Percentiles rank a stretch among this genome's conserved stretches.
Conservation (phyloP, 2,888 invertebrate genomes). For the Terebella lapidaria region DNA sequence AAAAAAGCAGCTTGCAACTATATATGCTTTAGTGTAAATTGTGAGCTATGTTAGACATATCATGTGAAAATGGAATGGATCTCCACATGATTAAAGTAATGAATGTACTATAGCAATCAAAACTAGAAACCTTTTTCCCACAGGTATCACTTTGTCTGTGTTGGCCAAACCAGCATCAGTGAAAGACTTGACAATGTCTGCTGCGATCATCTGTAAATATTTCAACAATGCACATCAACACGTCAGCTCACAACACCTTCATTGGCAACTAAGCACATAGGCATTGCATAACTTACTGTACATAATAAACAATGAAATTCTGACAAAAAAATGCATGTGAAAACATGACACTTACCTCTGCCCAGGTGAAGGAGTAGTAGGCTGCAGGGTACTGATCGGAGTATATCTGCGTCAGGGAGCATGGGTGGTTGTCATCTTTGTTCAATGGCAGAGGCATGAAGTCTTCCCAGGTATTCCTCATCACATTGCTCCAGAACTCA, state of each 20-base stretch:
- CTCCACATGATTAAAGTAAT: no score
- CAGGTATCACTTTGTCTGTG: conserved; percentile 33
- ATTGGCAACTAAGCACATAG: no score
- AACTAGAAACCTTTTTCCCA: conserved; percentile 45
- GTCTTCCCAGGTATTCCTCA: conserved; percentile 72
- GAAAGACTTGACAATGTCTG: conserved; percentile 84
- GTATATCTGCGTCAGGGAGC: conserved; percentile 78
- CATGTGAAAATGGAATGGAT: no score
- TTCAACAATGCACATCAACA: background rate
- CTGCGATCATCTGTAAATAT: conserved; percentile 72
- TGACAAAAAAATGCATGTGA: no score
- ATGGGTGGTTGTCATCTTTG: conserved; percentile 76
- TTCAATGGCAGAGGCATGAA: conserved; percentile 73
- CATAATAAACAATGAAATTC: no score
- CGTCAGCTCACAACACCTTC: no score
- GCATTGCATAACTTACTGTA: no score
- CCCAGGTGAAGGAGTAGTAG: conserved; percentile 79
- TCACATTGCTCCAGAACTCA: conserved; percentile 70
- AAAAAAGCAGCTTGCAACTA: no score
- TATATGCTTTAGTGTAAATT: no score
- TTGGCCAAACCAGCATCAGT: conserved; percentile 60
- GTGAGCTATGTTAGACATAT: no score
- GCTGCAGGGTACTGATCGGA: conserved; percentile 79
- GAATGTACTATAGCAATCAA: no score
- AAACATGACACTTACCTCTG: conserved; percentile 55